phyloP scores from a whole-genome alignment of 2,113 vertebrate genomes.

The Aspidoscelis tigris region DNA sequence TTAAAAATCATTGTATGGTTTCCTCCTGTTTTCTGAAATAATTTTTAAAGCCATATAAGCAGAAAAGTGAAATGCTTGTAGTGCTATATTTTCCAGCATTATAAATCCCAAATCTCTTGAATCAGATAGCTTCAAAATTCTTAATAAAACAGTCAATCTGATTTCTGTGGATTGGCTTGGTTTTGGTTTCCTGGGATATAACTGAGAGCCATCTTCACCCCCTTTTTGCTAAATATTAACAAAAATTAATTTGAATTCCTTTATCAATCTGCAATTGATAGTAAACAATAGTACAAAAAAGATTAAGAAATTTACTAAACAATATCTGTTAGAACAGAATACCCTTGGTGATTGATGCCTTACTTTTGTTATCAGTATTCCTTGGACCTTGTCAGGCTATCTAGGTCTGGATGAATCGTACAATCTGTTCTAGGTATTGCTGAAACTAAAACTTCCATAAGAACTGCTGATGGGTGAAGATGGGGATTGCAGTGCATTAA shows the following conservation, averaged over 20 bases:
- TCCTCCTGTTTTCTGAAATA: conserved; percentile 27
- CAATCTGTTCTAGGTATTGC: neutral
- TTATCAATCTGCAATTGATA: neutral
- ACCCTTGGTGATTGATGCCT: neutral
- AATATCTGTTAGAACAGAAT: neutral
- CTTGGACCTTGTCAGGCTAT: neutral
- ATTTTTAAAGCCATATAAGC: neutral
- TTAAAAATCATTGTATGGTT: neutral
- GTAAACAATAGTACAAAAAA: neutral
- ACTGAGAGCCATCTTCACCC: neutral
- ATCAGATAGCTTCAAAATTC: conserved; percentile 21
- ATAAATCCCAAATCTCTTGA: conserved; percentile 29
- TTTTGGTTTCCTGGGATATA: conserved; percentile 35
- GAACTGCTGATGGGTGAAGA: neutral
- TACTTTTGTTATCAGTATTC: neutral
- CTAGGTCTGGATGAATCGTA: neutral
- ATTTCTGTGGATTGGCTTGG: conserved; percentile 18
- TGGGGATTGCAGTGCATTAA: neutral
- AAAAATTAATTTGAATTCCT: neutral
- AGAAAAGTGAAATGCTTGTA: conserved; percentile 14
- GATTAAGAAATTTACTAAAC: conserved; percentile 1
- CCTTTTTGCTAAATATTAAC: neutral
- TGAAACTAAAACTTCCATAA: neutral
- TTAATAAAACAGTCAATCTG: no score
- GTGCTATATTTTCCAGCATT: conserved; percentile 18